These are phyloP conservation scores for Enteromius trimaculatus DNA, from an alignment of 2,797 vertebrate species.

Conservation along the genomic window DNA sequence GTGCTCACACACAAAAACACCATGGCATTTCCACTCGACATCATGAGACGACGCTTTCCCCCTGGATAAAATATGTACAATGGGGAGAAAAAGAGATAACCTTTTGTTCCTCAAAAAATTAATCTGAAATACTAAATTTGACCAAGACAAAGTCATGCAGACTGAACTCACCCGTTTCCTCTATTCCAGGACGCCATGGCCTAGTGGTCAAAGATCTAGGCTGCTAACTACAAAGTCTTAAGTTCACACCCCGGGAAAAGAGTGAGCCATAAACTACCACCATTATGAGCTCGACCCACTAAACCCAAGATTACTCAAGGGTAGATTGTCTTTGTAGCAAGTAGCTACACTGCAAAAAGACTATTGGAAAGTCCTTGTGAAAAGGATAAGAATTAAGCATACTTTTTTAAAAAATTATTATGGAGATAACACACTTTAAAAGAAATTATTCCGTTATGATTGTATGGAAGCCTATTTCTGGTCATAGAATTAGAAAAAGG, in stretches of 20 bases:
- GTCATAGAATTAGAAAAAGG: too few relatives aligned
- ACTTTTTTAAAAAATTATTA: not conserved
- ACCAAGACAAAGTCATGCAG: not conserved
- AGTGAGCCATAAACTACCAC: not conserved
- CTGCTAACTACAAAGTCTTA: not conserved
- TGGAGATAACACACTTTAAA: not conserved
- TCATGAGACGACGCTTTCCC: slow-evolving; percentile 17
- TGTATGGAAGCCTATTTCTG: not conserved
- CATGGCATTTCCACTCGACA: slow-evolving; percentile 38
- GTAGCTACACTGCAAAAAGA: not conserved
- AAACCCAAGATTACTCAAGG: not conserved
- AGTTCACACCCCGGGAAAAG: not conserved
- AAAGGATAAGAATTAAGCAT: not conserved
- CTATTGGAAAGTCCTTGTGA: not conserved
- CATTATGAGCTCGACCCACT: not conserved
- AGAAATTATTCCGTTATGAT: not conserved
- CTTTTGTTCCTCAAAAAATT: not conserved
- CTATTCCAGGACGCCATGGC: not conserved
- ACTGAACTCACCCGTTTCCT: not conserved
- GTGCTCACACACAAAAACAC: not conserved
- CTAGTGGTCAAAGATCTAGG: not conserved
- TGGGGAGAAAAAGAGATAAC: not conserved
- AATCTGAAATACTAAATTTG: not conserved
- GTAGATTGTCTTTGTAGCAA: not conserved
- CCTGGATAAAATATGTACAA: not conserved